A percentile compares a stretch with the other conserved stretches of the same genome.
phyloP scores from a whole-genome alignment of 2,797 vertebrate genomes.

The Lepidocolaptes lacrymiger region DNA sequence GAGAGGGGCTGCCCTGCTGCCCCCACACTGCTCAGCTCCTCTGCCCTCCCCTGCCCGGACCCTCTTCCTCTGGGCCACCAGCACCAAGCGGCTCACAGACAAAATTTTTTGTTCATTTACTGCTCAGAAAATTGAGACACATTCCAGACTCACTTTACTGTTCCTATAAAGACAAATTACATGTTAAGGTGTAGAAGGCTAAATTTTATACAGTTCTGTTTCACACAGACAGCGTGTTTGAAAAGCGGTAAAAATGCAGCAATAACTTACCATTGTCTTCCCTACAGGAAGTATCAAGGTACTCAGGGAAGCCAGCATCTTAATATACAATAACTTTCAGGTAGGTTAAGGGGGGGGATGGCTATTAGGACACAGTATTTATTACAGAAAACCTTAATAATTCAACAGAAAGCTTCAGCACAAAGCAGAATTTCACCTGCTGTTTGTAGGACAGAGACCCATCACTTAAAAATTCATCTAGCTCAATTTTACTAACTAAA shows the following conservation, averaged over 20 bases:
- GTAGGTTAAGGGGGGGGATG: neutral
- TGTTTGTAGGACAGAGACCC: neutral
- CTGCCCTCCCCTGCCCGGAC: neutral
- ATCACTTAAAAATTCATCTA: neutral
- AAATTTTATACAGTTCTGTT: slow-evolving; percentile 18
- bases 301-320: neutral
- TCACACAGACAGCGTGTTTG: slow-evolving; percentile 15
- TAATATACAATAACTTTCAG: slow-evolving; percentile 18
- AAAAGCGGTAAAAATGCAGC: slow-evolving; percentile 63
- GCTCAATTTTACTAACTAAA: neutral
- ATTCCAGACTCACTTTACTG: neutral
- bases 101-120: neutral
- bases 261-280: slow-evolving; percentile 50
- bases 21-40: neutral
- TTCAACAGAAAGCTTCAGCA: neutral
- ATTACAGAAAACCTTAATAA: neutral
- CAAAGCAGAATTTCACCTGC: neutral
- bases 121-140: slow-evolving; percentile 12
- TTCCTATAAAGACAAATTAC: slow-evolving; percentile 42
- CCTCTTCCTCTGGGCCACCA: neutral
- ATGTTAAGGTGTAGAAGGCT: slow-evolving; percentile 14
- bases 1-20: neutral
- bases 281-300: slow-evolving; percentile 32
- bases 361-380: neutral
- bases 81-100: neutral